Evolutionary conservation across 2,888 invertebrate genomes (phyloP).

Genomic region (Orthonychiurus folsomi): DNA sequence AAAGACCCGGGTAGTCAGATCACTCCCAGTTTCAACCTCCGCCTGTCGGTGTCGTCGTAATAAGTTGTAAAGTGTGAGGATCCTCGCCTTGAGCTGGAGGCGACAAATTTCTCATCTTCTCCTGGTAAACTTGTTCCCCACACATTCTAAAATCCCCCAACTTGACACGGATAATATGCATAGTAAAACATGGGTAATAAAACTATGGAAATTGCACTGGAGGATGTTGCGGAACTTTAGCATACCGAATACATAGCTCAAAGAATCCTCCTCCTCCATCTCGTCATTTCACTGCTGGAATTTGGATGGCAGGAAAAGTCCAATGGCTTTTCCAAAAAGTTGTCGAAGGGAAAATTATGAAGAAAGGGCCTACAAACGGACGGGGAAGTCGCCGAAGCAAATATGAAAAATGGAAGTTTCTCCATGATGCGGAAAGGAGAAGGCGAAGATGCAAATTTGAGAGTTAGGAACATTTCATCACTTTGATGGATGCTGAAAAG

Average conservation of each 20-base stretch:
- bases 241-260: no score
- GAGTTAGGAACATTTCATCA: slow-evolving; percentile 39
- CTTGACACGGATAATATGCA: not conserved
- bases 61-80: not conserved
- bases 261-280: no score
- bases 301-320: not conserved
- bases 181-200: not conserved
- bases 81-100: not conserved
- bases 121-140: not conserved
- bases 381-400: slow-evolving; percentile 14
- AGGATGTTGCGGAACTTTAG: no score
- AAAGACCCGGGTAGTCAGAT: not conserved
- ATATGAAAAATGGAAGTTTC: slow-evolving; percentile 36
- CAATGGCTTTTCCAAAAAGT: not conserved
- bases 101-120: not conserved
- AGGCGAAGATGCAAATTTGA: slow-evolving; percentile 35
- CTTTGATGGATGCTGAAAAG: slow-evolving; percentile 40
- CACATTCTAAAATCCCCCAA: not conserved
- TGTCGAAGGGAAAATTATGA: not conserved
- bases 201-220: slow-evolving; percentile 1
- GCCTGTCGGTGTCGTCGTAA: not conserved
- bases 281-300: no score
- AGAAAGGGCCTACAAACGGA: not conserved
- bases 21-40: not conserved
- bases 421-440: slow-evolving; percentile 38